A percentile compares a stretch with the other conserved stretches of the same genome.
Evolutionary conservation across 2,113 vertebrate species (phyloP).

Genomic region (Apteryx owenii): DNA sequence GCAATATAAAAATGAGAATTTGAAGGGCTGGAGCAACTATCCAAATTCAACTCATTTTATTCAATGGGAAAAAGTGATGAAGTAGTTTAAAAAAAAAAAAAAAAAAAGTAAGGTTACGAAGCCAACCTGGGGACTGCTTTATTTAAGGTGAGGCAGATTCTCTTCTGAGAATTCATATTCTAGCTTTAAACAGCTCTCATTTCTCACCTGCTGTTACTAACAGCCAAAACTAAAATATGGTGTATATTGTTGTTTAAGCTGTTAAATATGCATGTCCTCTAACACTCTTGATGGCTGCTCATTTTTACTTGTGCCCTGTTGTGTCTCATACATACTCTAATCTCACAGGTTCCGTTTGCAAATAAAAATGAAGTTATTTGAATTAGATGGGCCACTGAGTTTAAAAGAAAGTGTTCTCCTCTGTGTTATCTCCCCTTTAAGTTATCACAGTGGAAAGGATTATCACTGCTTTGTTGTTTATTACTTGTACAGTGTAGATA

Average conservation of each 20-base stretch:
- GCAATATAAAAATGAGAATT: not conserved
- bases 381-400: not conserved
- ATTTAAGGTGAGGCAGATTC: not conserved
- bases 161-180: not conserved
- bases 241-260: not conserved
- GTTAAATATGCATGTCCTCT: not conserved
- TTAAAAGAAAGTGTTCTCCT: not conserved
- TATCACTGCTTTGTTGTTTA: not conserved
- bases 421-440: not conserved
- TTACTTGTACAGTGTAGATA: not conserved
- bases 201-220: not conserved
- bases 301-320: not conserved
- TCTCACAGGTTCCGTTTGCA: not conserved
- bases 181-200: not conserved
- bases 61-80: not conserved
- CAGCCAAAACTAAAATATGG: not conserved
- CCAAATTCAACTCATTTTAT: not conserved
- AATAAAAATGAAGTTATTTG: not conserved
- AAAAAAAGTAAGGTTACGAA: not conserved
- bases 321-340: not conserved
- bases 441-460: not conserved
- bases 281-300: not conserved
- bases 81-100: not conserved
- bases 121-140: not conserved
- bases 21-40: not conserved